Evolutionary conservation across 2,797 vertebrate species (phyloP).

Genomic region (Esox masquinongy): DNA sequence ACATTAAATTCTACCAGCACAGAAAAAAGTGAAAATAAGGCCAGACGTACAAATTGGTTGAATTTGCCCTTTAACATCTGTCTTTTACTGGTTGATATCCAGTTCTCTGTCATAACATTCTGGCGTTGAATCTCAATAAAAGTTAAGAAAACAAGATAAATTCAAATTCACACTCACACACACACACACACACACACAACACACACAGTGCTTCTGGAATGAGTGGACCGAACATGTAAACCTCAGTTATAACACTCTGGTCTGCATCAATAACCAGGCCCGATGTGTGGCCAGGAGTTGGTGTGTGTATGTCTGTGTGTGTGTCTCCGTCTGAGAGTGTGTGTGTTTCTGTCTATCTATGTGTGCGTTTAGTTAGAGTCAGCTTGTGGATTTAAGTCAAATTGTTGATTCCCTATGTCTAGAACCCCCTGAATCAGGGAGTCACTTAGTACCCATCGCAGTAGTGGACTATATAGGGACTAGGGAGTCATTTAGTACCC

Average conservation of each 20-base stretch:
- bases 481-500: no score
- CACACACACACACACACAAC: slow-evolving; percentile 49
- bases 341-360: slow-evolving; percentile 20
- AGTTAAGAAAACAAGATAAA: slow-evolving; percentile 65
- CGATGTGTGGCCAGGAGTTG: no score
- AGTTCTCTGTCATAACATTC: slow-evolving; percentile 63
- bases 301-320: not conserved
- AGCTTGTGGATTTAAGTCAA: slow-evolving; percentile 68
- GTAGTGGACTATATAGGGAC: no score
- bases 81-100: slow-evolving; percentile 50
- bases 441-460: no score
- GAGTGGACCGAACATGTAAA: slow-evolving; percentile 67
- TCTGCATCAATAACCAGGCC: slow-evolving; percentile 62
- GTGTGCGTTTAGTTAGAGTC: slow-evolving; percentile 29
- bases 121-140: slow-evolving; percentile 58
- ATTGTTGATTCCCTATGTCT: slow-evolving; percentile 49
- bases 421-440: no score
- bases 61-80: slow-evolving; percentile 37
- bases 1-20: no score
- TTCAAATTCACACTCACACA: slow-evolving; percentile 49
- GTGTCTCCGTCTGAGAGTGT: slow-evolving; percentile 9
- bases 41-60: no score
- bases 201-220: slow-evolving; percentile 48
- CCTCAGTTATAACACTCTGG: slow-evolving; percentile 65
- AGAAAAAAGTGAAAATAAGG: no score